Conservation (phyloP, 2,888 invertebrate genomes). For the Entomobrya multifasciata region DNA sequence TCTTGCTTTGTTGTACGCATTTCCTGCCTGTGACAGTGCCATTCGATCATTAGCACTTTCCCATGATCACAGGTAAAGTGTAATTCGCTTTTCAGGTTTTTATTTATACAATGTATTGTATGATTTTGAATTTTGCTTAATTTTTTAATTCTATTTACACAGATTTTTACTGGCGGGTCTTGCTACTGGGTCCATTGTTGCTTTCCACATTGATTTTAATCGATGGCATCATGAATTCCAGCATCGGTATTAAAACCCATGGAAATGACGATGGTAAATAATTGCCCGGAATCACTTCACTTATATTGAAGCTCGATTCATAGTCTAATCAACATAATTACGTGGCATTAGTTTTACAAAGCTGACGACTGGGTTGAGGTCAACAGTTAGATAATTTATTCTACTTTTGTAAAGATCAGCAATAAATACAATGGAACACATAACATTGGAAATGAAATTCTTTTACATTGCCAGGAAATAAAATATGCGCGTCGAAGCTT, state of each 20-base stretch:
- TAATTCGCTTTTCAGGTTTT: no score
- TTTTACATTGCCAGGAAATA: no score
- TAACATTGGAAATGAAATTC: no score
- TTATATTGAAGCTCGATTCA: no score
- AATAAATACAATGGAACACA: no score
- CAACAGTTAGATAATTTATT: no score
- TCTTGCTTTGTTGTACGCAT: conserved; percentile 97
- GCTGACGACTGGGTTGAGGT: no score
- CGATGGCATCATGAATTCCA: conserved; percentile 98
- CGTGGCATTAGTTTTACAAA: no score
- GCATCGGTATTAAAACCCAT: conserved; percentile 89
- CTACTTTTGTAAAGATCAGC: background rate
- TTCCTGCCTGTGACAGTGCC: conserved; percentile 97
- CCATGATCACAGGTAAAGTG: conserved; percentile 96
- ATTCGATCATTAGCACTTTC: conserved; percentile 96
- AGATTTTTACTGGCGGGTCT: conserved; percentile 98
- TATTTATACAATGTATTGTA: background rate
- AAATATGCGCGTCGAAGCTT: no score
- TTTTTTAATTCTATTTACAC: conserved; percentile 70
- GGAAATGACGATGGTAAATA: no score
- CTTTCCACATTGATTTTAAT: conserved; percentile 99
- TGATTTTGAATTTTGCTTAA: background rate
- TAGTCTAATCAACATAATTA: no score
- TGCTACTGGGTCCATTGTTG: conserved; percentile 98
- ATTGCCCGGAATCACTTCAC: no score